Base-by-base conservation (phyloP, 1,140 invertebrate species). In the Holcopasites calliopsidis region DNA sequence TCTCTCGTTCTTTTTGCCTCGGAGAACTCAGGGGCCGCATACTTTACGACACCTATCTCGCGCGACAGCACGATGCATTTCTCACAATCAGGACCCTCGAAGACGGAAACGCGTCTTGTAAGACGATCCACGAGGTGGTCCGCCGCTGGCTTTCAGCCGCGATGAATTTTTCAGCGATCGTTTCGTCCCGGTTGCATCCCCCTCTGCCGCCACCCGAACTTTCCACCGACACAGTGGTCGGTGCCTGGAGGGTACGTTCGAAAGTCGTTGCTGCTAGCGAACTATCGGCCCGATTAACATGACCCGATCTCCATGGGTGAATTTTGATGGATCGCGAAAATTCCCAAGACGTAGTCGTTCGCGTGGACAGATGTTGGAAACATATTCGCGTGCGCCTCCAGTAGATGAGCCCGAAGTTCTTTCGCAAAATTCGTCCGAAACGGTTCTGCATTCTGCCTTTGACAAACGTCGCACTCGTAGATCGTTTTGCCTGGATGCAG, bases 401-500 rank as follows among this genome's bases (percentile, higher is more conserved):
- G 78, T 18, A 96, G 89, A 88, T 97, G 96, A 18, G 90, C 91
- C 47, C 94, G 93, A 18, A 96, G 94, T 49, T 95, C 94, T 57
- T 93, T 94, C 1, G 94, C 93, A 72, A 93, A 93, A 88, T 97
- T 96, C 2, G 93, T 93, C 73, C 88, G 90, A 87, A 92, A 95
- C 35, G 84, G 76, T 78, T 75, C 89, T 40, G 42, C 23, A 70
- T 58, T 87, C 82, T 64, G 78, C 2, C 62, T 75, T 3, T 40
- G 55, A 85, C 95, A 96, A 55, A 92, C 90, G 31, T 92, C 91
- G 86, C 97, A 98, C 33, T 95, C 93, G 90, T 97, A 98, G 11
- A 97, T 93, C 70, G 89, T 94, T 84, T 95, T 93, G 5, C 95
- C 96, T 1, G 93, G 92, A 89, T 98, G 97, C 54, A 95, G 94